These are phyloP conservation scores for Falcaria lacertinaria DNA, from an alignment of 2,888 invertebrate genomes.

Conservation along the genomic window DNA sequence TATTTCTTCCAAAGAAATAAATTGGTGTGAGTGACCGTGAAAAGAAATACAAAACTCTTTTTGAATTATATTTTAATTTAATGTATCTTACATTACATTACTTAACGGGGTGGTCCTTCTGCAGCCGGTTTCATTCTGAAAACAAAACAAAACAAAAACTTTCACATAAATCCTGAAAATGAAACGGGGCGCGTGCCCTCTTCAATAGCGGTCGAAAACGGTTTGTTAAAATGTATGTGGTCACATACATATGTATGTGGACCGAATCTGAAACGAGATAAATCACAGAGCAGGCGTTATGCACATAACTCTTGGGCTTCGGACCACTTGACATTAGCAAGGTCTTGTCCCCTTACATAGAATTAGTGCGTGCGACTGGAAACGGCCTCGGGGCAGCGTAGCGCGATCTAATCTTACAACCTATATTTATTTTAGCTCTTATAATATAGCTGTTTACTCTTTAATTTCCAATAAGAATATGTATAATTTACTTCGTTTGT, in stretches of 20 bases:
- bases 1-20: too few species aligned
- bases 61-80: conserved; percentile 20
- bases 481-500: too few species aligned
- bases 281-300: conserved; percentile 67
- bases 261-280: conserved; percentile 57
- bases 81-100: conserved; percentile 12
- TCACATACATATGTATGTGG: conserved; percentile 50
- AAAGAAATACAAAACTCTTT: conserved; percentile 13
- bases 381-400: too few species aligned
- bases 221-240: conserved; percentile 49
- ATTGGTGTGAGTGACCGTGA: too few species aligned
- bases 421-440: too few species aligned
- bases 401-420: too few species aligned
- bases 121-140: conserved; percentile 19
- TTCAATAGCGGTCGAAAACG: conserved; percentile 40
- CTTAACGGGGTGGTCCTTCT: conserved; percentile 10
- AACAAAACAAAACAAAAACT: conserved; percentile 38
- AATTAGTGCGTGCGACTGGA: conserved; percentile 11
- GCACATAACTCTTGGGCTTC: conserved; percentile 65
- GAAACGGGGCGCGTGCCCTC: conserved; percentile 23
- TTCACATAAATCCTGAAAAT: conserved; percentile 37
- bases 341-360: conserved; percentile 43
- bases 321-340: conserved; percentile 69
- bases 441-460: too few species aligned
- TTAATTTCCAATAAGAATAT: too few species aligned